phyloP scores from a whole-genome alignment of 2,797 vertebrate species.

The Lagocephalus sceleratus region DNA sequence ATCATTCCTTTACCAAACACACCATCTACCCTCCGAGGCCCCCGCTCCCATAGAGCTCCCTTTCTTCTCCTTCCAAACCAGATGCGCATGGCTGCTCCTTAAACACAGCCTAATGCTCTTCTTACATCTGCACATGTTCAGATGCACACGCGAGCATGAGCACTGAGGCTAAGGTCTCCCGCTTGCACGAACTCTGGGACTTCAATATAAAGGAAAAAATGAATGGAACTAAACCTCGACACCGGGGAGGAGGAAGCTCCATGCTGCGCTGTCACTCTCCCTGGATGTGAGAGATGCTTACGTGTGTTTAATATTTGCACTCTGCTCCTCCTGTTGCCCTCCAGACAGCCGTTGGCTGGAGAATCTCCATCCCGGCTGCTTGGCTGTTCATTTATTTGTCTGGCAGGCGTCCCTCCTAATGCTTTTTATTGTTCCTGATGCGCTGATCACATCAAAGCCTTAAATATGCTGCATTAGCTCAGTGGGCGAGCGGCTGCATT shows the following conservation, averaged over 20 bases:
- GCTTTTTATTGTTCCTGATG: conserved; percentile 12
- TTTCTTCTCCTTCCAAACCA: conserved; percentile 41
- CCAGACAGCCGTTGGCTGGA: conserved; percentile 15
- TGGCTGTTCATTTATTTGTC: conserved; percentile 18
- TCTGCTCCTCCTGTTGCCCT: conserved; percentile 8
- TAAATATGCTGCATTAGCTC: conserved; percentile 8
- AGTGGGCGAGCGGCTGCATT: not conserved
- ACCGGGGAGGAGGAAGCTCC: conserved; percentile 1
- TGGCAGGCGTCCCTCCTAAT: conserved; percentile 17
- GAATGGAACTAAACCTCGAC: conserved; percentile 20
- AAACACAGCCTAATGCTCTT: conserved; percentile 9
- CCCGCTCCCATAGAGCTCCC: conserved; percentile 24
- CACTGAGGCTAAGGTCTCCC: conserved; percentile 22
- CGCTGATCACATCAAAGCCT: conserved; percentile 13
- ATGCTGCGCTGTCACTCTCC: conserved; percentile 17
- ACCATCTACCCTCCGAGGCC: conserved; percentile 42
- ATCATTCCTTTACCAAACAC: conserved; percentile 46
- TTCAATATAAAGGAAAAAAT: conserved; percentile 21
- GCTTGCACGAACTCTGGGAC: too few relatives aligned
- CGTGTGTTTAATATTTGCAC: conserved; percentile 17
- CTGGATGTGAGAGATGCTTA: conserved; percentile 7
- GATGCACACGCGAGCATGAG: not conserved
- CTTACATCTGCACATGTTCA: conserved; percentile 17
- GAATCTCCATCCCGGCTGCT: conserved; percentile 10
- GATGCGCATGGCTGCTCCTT: conserved; percentile 26